phyloP scores from a whole-genome alignment of 2,797 vertebrate species.

The Molossus alvarezi region DNA sequence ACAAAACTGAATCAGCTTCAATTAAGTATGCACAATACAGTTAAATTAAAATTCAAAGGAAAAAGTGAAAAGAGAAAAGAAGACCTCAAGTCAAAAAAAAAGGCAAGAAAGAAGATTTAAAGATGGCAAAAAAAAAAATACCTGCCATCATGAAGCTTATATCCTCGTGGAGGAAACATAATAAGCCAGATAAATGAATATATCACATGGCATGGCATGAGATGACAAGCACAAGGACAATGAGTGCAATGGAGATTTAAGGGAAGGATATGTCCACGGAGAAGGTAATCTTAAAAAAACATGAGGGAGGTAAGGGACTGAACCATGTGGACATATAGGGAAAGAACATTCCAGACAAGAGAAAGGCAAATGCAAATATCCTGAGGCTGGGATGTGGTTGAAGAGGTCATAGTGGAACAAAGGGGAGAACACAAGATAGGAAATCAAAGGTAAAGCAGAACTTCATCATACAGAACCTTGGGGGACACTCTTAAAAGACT shows the following conservation, averaged over 20 bases:
- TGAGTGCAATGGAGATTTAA: neutral
- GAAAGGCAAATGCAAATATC: neutral
- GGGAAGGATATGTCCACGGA: neutral
- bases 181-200: neutral
- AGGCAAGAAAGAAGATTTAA: neutral
- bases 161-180: neutral
- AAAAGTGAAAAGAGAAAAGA: slow-evolving; percentile 1
- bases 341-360: neutral
- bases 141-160: neutral
- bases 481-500: neutral
- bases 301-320: neutral
- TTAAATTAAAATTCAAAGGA: slow-evolving; percentile 46
- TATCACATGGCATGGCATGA: neutral
- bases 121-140: neutral
- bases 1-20: neutral
- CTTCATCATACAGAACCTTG: neutral
- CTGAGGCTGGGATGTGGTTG: neutral
- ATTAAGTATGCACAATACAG: neutral
- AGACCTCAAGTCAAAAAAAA: neutral
- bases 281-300: neutral
- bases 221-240: neutral
- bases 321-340: neutral
- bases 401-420: neutral
- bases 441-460: neutral
- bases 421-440: neutral